Conservation (phyloP, 2,888 invertebrate genomes). For the Achlya flavicornis region DNA sequence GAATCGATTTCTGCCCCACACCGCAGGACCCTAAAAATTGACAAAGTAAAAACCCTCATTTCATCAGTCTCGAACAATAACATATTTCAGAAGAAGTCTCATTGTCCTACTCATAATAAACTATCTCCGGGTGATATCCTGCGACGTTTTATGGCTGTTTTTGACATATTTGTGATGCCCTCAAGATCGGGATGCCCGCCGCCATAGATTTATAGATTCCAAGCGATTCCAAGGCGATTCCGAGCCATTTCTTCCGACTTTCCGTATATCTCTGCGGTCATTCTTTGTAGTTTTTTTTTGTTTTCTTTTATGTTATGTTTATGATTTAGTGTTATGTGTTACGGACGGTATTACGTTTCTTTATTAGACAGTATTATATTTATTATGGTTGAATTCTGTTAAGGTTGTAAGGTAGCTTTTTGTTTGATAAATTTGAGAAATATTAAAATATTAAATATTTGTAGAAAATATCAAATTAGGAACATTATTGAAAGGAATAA, state of each 20-base stretch:
- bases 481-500: no score
- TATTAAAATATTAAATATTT: no score
- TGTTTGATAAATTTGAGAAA: not conserved
- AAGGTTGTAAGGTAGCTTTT: not conserved
- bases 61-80: constrained; percentile 59
- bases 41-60: constrained; percentile 33
- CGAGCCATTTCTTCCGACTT: constrained; percentile 56
- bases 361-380: constrained; percentile 12
- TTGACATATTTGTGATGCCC: constrained; percentile 82
- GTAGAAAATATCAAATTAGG: not conserved
- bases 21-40: constrained; percentile 22
- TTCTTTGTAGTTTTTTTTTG: constrained; percentile 56
- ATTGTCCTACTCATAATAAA: constrained; percentile 74
- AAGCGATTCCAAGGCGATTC: constrained; percentile 53
- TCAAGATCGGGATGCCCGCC: constrained; percentile 55
- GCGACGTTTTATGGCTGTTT: constrained; percentile 71
- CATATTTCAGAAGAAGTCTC: constrained; percentile 53
- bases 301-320: constrained; percentile 47
- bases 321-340: constrained; percentile 62
- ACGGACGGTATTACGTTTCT: constrained; percentile 30
- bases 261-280: constrained; percentile 54
- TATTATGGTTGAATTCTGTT: constrained; percentile 15
- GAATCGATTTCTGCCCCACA: constrained; percentile 12
- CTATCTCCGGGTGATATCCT: constrained; percentile 66
- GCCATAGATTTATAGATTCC: constrained; percentile 70